phyloP scores from a whole-genome alignment of 2,113 vertebrate genomes.

The Notechis scutatus region DNA sequence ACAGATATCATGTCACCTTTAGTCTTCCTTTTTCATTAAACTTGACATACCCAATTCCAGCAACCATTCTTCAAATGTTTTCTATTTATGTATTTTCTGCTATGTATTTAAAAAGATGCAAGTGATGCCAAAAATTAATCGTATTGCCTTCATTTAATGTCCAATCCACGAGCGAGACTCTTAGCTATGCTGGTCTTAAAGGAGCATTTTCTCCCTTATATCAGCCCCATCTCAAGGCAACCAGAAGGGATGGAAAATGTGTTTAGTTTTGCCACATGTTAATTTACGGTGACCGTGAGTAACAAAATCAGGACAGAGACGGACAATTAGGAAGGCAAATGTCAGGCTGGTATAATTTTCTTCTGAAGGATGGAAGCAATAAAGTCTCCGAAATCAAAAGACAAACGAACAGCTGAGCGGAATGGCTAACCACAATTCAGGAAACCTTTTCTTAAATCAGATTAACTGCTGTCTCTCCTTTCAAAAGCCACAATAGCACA shows the following conservation, averaged over 20 bases:
- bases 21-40: background rate
- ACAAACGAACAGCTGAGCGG: background rate
- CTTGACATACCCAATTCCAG: background rate
- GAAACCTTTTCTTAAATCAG: background rate
- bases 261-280: background rate
- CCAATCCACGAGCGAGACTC: background rate
- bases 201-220: background rate
- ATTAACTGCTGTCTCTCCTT: background rate
- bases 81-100: background rate
- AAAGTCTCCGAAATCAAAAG: background rate
- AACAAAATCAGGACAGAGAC: background rate
- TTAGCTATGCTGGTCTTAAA: background rate
- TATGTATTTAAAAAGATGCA: background rate
- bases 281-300: background rate
- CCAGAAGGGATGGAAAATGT: background rate
- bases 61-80: background rate
- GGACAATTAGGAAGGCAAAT: background rate
- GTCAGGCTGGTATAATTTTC: background rate
- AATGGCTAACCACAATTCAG: background rate
- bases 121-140: background rate
- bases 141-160: background rate
- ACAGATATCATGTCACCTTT: background rate
- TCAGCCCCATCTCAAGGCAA: background rate
- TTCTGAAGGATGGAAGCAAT: background rate
- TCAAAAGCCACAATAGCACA: background rate